Conservation (phyloP, 2,113 vertebrate species). For the Theristicus caerulescens region DNA sequence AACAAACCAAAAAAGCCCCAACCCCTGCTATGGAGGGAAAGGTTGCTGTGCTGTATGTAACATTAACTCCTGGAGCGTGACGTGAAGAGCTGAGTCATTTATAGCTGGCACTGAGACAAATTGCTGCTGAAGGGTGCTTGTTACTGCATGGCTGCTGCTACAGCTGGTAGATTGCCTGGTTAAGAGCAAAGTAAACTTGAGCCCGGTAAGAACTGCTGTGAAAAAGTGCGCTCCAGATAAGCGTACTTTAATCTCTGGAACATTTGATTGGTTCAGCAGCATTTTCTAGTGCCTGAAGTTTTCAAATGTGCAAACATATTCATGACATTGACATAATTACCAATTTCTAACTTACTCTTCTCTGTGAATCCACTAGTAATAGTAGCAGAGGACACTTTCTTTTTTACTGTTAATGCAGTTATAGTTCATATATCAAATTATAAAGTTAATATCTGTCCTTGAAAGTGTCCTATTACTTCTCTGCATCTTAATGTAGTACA, state of each 20-base stretch:
- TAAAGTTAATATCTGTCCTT: background rate
- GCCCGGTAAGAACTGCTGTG: background rate
- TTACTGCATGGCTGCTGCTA: background rate
- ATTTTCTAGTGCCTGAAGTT: background rate
- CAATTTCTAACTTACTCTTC: background rate
- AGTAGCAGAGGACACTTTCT: background rate
- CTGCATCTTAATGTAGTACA: background rate
- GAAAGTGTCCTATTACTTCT: background rate
- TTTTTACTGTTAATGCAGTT: background rate
- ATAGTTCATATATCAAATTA: background rate
- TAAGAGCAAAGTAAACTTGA: slow-evolving; percentile 31
- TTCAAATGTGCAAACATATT: background rate
- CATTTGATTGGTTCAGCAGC: slow-evolving; percentile 12
- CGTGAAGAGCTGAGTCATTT: background rate
- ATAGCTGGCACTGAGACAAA: background rate
- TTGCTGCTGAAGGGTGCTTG: background rate
- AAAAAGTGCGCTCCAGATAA: slow-evolving; percentile 28
- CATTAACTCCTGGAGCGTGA: background rate
- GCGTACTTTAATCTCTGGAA: background rate
- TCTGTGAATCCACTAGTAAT: background rate
- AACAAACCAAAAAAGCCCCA: background rate
- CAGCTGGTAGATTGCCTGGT: background rate
- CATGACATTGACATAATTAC: background rate
- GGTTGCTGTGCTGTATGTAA: background rate
- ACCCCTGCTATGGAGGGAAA: fast-evolving